These are phyloP conservation scores for Vidua chalybeata DNA, from an alignment of 2,113 vertebrate genomes.

Conservation along the genomic window DNA sequence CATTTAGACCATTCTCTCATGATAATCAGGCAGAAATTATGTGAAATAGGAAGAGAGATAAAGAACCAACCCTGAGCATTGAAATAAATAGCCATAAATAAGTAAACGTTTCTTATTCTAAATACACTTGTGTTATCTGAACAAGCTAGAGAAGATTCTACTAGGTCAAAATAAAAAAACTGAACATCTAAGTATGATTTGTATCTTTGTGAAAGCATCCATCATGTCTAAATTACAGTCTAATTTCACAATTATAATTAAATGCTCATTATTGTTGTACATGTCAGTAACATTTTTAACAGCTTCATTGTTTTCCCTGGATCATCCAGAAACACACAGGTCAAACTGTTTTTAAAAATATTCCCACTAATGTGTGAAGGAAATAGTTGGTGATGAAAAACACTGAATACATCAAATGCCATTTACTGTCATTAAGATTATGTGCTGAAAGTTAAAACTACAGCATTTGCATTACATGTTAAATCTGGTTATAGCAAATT, in stretches of 20 bases:
- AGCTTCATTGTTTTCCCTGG: background rate
- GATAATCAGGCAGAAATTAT: background rate
- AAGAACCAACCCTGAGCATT: background rate
- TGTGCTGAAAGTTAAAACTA: background rate
- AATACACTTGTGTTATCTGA: background rate
- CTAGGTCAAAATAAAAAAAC: background rate
- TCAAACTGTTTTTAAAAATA: background rate
- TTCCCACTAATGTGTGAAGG: background rate
- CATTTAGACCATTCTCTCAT: background rate
- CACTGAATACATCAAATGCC: background rate
- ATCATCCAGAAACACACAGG: background rate
- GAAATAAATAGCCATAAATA: background rate
- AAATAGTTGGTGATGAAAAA: background rate
- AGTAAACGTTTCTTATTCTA: background rate
- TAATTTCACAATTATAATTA: constrained; percentile 16
- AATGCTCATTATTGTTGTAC: background rate
- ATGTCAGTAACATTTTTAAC: background rate
- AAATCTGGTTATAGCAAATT: background rate
- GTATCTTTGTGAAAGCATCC: background rate
- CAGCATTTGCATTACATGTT: background rate
- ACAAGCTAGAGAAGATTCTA: background rate
- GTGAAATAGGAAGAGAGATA: background rate
- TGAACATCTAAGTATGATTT: background rate
- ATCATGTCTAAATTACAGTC: background rate
- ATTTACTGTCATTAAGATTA: background rate